Conservation (phyloP, 2,888 invertebrate species). For the Tyria jacobaeae region DNA sequence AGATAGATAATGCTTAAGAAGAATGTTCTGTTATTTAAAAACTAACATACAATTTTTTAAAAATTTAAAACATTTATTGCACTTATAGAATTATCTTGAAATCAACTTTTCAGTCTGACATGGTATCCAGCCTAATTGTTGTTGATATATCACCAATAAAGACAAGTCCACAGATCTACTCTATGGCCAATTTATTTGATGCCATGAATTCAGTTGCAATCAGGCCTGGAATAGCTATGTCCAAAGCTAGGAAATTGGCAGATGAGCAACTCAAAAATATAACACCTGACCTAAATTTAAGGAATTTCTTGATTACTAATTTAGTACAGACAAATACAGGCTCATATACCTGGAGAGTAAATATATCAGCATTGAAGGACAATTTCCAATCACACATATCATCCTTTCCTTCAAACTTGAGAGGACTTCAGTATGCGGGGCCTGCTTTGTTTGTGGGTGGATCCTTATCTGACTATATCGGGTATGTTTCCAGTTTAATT, state of each 20-base stretch:
- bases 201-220: slow-evolving; percentile 88
- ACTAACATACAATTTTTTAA: too few species aligned
- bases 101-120: slow-evolving; percentile 80
- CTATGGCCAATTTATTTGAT: slow-evolving; percentile 89
- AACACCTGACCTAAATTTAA: slow-evolving; percentile 86
- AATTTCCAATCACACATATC: slow-evolving; percentile 89
- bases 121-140: slow-evolving; percentile 89
- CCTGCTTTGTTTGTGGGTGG: slow-evolving; percentile 95
- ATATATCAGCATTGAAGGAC: slow-evolving; percentile 90
- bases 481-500: slow-evolving; percentile 71
- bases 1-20: too few species aligned
- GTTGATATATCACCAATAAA: slow-evolving; percentile 91
- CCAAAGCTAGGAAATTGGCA: slow-evolving; percentile 89
- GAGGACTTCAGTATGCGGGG: slow-evolving; percentile 86
- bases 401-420: slow-evolving; percentile 87
- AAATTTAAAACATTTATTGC: too few species aligned
- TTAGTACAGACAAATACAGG: slow-evolving; percentile 89
- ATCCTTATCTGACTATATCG: slow-evolving; percentile 92
- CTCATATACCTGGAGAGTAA: slow-evolving; percentile 92
- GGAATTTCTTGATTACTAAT: slow-evolving; percentile 95
- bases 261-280: slow-evolving; percentile 87
- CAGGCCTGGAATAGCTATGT: slow-evolving; percentile 88
- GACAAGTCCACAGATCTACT: slow-evolving; percentile 87
- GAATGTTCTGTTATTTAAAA: too few species aligned
- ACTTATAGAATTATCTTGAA: neutral